These are phyloP conservation scores for Ceratosolen solmsi DNA, from an alignment of 1,140 invertebrate species.

Conservation along the genomic window DNA sequence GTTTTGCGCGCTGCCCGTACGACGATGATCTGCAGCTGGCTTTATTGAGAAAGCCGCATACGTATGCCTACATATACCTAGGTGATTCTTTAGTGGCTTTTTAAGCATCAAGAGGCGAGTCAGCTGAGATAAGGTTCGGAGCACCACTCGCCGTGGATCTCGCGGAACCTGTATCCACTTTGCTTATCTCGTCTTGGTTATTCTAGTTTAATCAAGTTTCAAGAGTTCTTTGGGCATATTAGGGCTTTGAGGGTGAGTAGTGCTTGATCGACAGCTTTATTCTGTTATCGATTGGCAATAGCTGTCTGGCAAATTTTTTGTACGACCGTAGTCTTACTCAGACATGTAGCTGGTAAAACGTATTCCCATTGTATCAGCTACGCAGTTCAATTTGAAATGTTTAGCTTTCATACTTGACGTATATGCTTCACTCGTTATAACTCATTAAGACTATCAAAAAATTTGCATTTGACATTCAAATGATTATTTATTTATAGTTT, in stretches of 20 bases:
- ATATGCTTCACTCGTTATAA: not conserved
- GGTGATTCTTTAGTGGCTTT: not conserved
- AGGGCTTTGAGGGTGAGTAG: slow-evolving; percentile 6
- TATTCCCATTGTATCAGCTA: slow-evolving; percentile 27
- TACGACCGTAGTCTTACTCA: not conserved
- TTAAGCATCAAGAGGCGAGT: slow-evolving; percentile 1
- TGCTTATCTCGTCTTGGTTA: not conserved
- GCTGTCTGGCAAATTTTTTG: not conserved
- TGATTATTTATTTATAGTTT: not conserved
- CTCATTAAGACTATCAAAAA: not conserved
- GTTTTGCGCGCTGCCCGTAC: slow-evolving; percentile 52
- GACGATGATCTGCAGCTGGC: slow-evolving; percentile 24
- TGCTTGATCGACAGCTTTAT: not conserved
- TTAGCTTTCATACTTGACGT: not conserved
- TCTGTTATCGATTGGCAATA: not conserved
- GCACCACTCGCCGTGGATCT: not conserved
- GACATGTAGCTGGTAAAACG: slow-evolving; percentile 18
- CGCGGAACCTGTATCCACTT: not conserved
- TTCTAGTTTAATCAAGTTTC: not conserved
- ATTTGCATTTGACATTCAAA: not conserved
- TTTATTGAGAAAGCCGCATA: slow-evolving; percentile 11
- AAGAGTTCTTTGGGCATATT: not conserved
- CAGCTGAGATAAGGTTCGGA: slow-evolving; percentile 13
- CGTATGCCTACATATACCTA: slow-evolving; percentile 4
- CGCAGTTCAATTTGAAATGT: not conserved